Base-by-base conservation (phyloP, 2,797 vertebrate species). In the Bucorvus abyssinicus region DNA sequence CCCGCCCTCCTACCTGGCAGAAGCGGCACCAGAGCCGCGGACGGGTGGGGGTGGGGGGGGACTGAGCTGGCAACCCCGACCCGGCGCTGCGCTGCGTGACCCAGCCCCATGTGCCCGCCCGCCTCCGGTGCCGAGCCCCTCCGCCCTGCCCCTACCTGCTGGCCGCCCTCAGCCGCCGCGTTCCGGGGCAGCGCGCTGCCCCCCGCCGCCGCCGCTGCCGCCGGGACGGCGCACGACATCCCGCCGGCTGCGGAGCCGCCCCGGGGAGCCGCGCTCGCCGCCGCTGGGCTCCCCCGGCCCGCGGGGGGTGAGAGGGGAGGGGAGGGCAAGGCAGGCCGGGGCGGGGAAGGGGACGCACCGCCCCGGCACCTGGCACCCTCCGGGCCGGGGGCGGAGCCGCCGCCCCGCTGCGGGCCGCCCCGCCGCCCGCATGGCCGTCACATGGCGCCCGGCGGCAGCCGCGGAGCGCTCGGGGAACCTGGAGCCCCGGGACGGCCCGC, bases 221-320 rank as follows among this genome's bases (percentile, higher is more conserved):
- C 93, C 42, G 93, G 89, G 55, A 80, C 94, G 56, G 90, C 94
- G 42, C 96, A 96, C 71, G 98, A 98, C 98, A 98, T 98, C 74
- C 88, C 96, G 83, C 73, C 78, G n/a, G 76, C 93, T 89, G 61
- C 82, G 60, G 83, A 63, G 47, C 87, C 78, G 78, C 76, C 49
- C 69, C 52, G 30, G 42, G 34, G 14, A 29, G 18, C 64, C 44
- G 44, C 64, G 32, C 32, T 67, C 44, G 22, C 32, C 71, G 14
- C 76, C 64, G 71, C 84, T n/a, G 38, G 59, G 89, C 57, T 80
- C 38, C 84, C 81, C 68, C 77, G 38, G 78, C 89, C 94, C 84
- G 60, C 68, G 32, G 69, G 57, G 70, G 45, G 3, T 57, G 68
- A 21, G 55, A 55, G 10, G 20, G 38, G 20, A 34, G 16, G 9